Percentiles rank a stretch among this genome's conserved stretches.
These are phyloP conservation scores for Ichneumoninae sp. DNA, from an alignment of 2,888 invertebrate species.

Conservation along the genomic window DNA sequence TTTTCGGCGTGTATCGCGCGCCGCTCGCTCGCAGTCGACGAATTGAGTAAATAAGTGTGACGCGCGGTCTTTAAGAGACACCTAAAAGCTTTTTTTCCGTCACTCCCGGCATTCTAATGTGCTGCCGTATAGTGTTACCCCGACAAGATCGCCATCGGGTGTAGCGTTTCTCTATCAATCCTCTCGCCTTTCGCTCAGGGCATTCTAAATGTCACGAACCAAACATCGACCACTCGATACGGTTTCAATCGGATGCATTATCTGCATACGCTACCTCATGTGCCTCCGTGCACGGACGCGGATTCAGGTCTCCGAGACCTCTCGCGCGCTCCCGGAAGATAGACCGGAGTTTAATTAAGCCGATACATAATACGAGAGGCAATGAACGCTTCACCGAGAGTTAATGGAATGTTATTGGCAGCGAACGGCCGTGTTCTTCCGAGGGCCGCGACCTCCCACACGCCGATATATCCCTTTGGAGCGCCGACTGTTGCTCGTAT, in stretches of 20 bases:
- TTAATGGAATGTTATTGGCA: slow-evolving; percentile 68
- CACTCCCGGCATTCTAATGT: slow-evolving; percentile 17
- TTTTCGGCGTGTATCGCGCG: slow-evolving; percentile 19
- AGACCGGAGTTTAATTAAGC: slow-evolving; percentile 72
- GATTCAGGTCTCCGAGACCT: slow-evolving; percentile 34
- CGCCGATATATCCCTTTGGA: slow-evolving; percentile 23
- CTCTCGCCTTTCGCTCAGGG: slow-evolving; percentile 40
- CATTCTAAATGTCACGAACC: slow-evolving; percentile 60
- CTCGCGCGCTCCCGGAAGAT: slow-evolving; percentile 66
- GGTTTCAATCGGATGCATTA: slow-evolving; percentile 63
- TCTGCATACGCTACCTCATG: slow-evolving; percentile 44
- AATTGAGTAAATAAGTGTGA: slow-evolving; percentile 49
- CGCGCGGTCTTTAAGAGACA: slow-evolving; percentile 13
- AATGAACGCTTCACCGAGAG: slow-evolving; percentile 60
- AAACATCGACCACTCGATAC: slow-evolving; percentile 57
- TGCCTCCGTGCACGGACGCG: slow-evolving; percentile 26
- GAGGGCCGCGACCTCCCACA: slow-evolving; percentile 22
- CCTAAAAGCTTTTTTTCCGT: slow-evolving; percentile 8
- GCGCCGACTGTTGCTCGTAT: slow-evolving; percentile 39
- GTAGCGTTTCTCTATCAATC: slow-evolving; percentile 13
- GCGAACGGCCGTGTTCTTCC: slow-evolving; percentile 39
- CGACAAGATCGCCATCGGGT: slow-evolving; percentile 35
- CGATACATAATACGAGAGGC: slow-evolving; percentile 65
- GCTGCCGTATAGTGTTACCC: neutral
- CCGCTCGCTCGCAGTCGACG: slow-evolving; percentile 2